Base-by-base conservation (phyloP, 2,888 invertebrate genomes). In the Calephelis perditalis region DNA sequence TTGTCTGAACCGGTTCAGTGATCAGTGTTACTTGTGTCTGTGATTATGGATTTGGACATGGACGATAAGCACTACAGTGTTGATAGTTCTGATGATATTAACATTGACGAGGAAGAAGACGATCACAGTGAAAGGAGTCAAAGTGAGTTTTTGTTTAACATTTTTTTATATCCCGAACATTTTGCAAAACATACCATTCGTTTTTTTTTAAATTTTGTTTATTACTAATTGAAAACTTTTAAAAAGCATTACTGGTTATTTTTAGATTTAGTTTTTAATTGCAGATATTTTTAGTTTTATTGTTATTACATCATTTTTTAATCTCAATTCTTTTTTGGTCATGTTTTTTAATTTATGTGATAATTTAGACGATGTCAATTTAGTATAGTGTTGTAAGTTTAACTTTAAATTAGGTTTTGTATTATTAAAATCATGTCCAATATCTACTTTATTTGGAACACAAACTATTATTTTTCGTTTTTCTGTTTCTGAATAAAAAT, bases 31-130 rank as follows among this genome's bases (percentile, higher is more conserved):
- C 36, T 69, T 77, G 82, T 85, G 83, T 77, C 77, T 86, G 87
- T 81, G 79, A 63, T 63, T 63, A 82, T 83, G 82, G 81, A 84
- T 82, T 77, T 82, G 81, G 80, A 84, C 76, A 90, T 90, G 90
- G 90, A 90, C 82, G 89, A 90, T 71, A 90, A 88, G 71, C 82
- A 86, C 62, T 89, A 84, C 75, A 88, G 89, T 88, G 87, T 88
- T 78, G 90, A 89, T 67, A 89, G 89, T 83, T 90, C 86, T 45
- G 90, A 90, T 73, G 90, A 90, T 79, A 86, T 90, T 66, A 88
- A 90, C 71, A 86, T 90, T 55, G 90, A 90, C 66, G 88, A 87
- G 65, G 87, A 87, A 60, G 89, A 88, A 70, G 88, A 89, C 61
- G 79, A 78, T 45, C 82, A 83, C 63, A 81, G 83, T 65, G 88